A percentile compares a stretch with the other conserved stretches of the same genome.
Conservation (phyloP, 2,113 vertebrate species). For the Actinemys pallida region DNA sequence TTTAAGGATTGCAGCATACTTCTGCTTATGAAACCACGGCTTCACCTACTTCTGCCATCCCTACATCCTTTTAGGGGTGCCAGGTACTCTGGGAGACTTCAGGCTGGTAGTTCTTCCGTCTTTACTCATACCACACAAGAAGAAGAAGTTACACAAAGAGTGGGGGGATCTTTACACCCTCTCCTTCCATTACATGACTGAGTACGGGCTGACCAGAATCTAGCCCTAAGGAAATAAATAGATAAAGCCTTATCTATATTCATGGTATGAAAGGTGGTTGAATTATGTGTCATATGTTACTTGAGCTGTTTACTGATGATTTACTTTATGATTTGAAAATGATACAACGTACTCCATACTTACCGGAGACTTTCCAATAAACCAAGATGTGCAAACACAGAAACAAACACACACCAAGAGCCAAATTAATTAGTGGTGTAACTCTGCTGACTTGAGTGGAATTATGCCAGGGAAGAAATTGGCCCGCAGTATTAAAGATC, state of each 20-base stretch:
- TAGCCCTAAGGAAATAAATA: not conserved
- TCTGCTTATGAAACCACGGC: not conserved
- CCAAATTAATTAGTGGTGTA: slow-evolving; percentile 33
- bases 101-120: not conserved
- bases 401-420: not conserved
- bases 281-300: slow-evolving; percentile 33
- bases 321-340: slow-evolving; percentile 21
- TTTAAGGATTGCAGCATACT: not conserved
- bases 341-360: slow-evolving; percentile 8
- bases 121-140: not conserved
- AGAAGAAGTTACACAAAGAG: not conserved
- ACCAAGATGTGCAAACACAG: not conserved
- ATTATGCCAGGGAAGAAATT: slow-evolving; percentile 15
- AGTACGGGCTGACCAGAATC: not conserved
- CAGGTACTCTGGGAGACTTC: rapidly evolving
- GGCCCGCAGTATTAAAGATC: slow-evolving; percentile 49
- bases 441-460: slow-evolving; percentile 6
- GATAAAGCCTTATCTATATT: not conserved
- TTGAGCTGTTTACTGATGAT: not conserved
- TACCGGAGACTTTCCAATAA: slow-evolving; percentile 25
- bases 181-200: not conserved
- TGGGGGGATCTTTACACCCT: not conserved
- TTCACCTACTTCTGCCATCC: not conserved
- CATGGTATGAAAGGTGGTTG: not conserved
- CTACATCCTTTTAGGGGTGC: not conserved